A percentile compares a stretch with the other conserved stretches of the same genome.
These are phyloP conservation scores for Genyomyrus donnyi DNA, from an alignment of 2,113 vertebrate genomes.

Conservation along the genomic window DNA sequence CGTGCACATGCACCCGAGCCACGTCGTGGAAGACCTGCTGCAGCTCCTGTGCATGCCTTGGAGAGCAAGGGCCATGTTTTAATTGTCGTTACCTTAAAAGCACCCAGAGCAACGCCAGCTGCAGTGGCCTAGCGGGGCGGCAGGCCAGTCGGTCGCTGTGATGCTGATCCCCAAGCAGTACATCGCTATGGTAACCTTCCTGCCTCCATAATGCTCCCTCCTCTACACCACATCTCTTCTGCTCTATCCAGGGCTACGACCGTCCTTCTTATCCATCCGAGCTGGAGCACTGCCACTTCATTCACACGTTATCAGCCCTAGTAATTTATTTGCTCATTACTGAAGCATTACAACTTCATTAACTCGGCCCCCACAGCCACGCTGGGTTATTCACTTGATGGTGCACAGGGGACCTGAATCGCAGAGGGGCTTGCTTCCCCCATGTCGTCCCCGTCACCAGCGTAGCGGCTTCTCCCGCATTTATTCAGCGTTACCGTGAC, in stretches of 20 bases:
- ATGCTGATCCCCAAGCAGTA: not conserved
- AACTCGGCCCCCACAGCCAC: not conserved
- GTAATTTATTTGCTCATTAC: constrained; percentile 8
- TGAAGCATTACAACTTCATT: constrained; percentile 12
- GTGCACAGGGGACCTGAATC: not conserved
- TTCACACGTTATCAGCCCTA: not conserved
- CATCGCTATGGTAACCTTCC: not conserved
- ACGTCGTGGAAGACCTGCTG: not conserved
- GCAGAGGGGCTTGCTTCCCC: not conserved
- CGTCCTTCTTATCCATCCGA: not conserved
- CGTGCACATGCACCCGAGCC: not conserved
- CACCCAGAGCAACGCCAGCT: not conserved
- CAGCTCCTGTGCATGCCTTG: not conserved
- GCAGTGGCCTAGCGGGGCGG: not conserved
- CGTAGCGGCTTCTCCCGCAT: not conserved
- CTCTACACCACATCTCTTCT: not conserved
- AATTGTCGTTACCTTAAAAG: not conserved
- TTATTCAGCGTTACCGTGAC: not conserved
- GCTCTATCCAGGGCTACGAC: not conserved
- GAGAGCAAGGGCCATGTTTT: not conserved
- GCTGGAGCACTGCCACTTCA: not conserved
- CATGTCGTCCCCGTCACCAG: not conserved
- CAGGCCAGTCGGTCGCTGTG: not conserved
- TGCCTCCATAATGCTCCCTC: not conserved
- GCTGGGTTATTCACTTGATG: not conserved